phyloP scores from a whole-genome alignment of 1,140 invertebrate species.

The Apis dorsata region DNA sequence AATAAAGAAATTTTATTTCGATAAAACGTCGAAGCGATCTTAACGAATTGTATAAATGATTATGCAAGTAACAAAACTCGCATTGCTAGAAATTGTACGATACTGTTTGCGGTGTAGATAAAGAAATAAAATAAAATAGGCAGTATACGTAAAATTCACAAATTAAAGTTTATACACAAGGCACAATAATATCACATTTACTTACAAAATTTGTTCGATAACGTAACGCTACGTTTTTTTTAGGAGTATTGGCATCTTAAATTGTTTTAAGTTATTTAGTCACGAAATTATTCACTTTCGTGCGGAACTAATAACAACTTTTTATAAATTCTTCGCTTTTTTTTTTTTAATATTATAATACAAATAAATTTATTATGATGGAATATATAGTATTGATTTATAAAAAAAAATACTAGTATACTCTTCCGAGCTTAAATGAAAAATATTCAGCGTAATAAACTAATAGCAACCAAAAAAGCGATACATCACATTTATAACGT shows the following conservation, averaged over 20 bases:
- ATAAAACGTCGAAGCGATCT: constrained; percentile 35
- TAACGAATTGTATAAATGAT: constrained; percentile 31
- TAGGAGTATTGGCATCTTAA: constrained; percentile 30
- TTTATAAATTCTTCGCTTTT: not conserved
- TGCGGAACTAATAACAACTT: too few species aligned
- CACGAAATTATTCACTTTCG: not conserved
- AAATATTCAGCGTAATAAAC: not conserved
- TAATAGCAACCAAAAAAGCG: constrained; percentile 3
- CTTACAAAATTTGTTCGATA: constrained; percentile 39
- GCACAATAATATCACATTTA: constrained; percentile 70
- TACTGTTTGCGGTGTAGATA: not conserved
- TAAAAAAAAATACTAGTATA: not conserved
- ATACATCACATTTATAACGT: not conserved
- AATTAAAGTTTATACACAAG: constrained; percentile 58
- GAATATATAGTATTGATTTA: not conserved
- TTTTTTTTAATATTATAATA: not conserved
- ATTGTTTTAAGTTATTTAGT: not conserved
- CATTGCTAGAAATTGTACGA: not conserved
- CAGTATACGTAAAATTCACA: constrained; percentile 45
- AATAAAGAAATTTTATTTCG: constrained; percentile 54
- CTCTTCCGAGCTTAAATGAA: not conserved
- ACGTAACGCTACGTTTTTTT: constrained; percentile 16
- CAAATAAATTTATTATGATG: not conserved
- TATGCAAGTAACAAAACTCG: constrained; percentile 31
- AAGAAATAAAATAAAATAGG: constrained; percentile 40